These are phyloP conservation scores for Sinocyclocheilus rhinocerous DNA, from an alignment of 2,113 vertebrate genomes.

Conservation along the genomic window DNA sequence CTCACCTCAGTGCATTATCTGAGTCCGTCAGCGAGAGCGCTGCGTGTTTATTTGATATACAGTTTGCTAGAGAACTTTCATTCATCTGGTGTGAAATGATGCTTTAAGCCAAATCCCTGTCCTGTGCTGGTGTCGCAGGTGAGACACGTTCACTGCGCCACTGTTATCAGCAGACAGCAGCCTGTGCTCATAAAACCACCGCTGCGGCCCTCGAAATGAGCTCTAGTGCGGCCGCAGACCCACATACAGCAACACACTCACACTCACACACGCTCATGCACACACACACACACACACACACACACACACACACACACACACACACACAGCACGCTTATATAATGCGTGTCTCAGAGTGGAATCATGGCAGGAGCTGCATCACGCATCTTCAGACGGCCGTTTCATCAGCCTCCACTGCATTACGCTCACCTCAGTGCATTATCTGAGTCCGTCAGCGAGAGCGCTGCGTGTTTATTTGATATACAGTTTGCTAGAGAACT, in stretches of 20 bases:
- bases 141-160: background rate
- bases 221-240: background rate
- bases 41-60: background rate
- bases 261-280: background rate
- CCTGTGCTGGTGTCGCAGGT: background rate
- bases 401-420: too few species aligned
- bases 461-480: background rate
- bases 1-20: background rate
- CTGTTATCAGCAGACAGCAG: background rate
- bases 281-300: background rate
- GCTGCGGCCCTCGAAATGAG: background rate
- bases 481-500: background rate
- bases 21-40: background rate
- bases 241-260: background rate
- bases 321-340: background rate
- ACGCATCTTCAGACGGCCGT: background rate
- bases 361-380: background rate
- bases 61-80: background rate
- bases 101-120: background rate
- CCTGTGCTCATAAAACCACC: background rate
- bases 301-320: too few species aligned
- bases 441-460: background rate
- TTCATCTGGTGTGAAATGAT: background rate
- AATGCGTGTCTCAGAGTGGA: background rate
- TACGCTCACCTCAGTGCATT: background rate